Evolutionary conservation across 2,888 invertebrate species (phyloP).

Genomic region (Acronicta alni): DNA sequence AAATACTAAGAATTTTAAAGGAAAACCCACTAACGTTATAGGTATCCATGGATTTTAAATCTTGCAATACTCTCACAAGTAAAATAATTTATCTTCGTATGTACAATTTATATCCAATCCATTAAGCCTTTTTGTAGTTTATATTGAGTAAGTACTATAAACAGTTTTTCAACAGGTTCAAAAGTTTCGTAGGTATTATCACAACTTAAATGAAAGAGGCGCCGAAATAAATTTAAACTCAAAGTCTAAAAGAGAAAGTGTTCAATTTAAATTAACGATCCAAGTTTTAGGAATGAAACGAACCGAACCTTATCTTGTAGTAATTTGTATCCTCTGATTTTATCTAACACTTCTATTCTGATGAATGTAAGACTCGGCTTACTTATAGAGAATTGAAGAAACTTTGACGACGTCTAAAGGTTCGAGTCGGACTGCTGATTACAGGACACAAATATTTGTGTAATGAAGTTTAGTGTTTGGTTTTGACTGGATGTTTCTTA

Average conservation of each 20-base stretch:
- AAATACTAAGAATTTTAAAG: too few relatives aligned
- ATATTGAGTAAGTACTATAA: neutral
- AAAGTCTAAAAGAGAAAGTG: conserved; percentile 45
- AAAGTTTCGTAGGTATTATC: conserved; percentile 27
- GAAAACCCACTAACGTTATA: too few relatives aligned
- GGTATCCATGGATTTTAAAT: too few relatives aligned
- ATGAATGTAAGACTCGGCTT: conserved; percentile 13
- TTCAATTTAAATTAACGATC: conserved; percentile 47
- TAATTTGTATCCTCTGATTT: conserved; percentile 38
- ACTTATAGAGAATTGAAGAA: neutral
- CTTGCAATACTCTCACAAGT: too few relatives aligned
- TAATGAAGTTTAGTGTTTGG: too few relatives aligned
- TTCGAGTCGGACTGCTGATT: too few relatives aligned
- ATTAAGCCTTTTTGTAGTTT: too few relatives aligned
- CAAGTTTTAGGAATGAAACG: conserved; percentile 44
- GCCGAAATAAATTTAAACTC: conserved; percentile 35
- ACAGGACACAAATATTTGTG: too few relatives aligned
- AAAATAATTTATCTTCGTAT: too few relatives aligned
- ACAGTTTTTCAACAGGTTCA: conserved; percentile 13
- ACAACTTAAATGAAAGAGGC: conserved; percentile 15
- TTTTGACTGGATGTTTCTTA: too few relatives aligned
- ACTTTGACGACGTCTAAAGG: too few relatives aligned
- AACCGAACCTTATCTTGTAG: conserved; percentile 26
- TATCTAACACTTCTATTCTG: conserved; percentile 31
- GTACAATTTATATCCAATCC: too few relatives aligned